phyloP scores from a whole-genome alignment of 2,797 vertebrate species.

The Chelidonichthys spinosus region DNA sequence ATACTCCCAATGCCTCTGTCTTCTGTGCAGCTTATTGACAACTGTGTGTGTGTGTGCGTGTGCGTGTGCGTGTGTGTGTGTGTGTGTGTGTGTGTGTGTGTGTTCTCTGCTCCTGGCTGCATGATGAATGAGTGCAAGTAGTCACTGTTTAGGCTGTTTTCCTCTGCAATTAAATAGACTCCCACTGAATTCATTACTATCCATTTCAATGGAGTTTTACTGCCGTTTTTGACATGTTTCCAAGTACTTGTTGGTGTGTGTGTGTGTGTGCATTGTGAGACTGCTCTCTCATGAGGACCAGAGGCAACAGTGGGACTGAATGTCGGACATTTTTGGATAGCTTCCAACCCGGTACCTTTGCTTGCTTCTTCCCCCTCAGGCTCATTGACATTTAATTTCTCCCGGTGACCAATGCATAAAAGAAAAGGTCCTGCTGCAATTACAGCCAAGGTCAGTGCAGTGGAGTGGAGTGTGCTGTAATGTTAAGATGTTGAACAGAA shows the following conservation, averaged over 20 bases:
- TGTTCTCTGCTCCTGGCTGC: constrained; percentile 14
- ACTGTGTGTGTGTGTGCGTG: constrained; percentile 33
- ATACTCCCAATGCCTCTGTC: constrained; percentile 60
- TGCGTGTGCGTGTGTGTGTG: constrained; percentile 18
- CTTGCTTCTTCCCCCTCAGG: constrained; percentile 53
- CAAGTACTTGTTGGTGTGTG: constrained; percentile 12
- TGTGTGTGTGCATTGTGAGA: neutral
- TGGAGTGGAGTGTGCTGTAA: constrained; percentile 59
- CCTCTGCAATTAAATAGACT: constrained; percentile 43
- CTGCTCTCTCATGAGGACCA: constrained; percentile 30
- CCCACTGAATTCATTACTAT: constrained; percentile 35
- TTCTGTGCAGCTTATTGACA: constrained; percentile 47
- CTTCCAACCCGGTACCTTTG: constrained; percentile 59
- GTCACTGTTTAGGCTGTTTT: constrained; percentile 25
- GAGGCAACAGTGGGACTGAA: constrained; percentile 40
- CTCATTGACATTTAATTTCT: constrained; percentile 79
- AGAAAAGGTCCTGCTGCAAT: constrained; percentile 75
- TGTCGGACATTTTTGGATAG: constrained; percentile 60
- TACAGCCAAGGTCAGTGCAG: constrained; percentile 72
- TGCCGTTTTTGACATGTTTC: constrained; percentile 36
- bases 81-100: constrained; percentile 10
- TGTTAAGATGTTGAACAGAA: constrained; percentile 66
- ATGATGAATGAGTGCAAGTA: constrained; percentile 20
- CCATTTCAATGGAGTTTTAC: constrained; percentile 44
- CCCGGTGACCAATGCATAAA: constrained; percentile 74